phyloP scores from a whole-genome alignment of 1,140 invertebrate genomes.

The Trypoxylus dichotomus region DNA sequence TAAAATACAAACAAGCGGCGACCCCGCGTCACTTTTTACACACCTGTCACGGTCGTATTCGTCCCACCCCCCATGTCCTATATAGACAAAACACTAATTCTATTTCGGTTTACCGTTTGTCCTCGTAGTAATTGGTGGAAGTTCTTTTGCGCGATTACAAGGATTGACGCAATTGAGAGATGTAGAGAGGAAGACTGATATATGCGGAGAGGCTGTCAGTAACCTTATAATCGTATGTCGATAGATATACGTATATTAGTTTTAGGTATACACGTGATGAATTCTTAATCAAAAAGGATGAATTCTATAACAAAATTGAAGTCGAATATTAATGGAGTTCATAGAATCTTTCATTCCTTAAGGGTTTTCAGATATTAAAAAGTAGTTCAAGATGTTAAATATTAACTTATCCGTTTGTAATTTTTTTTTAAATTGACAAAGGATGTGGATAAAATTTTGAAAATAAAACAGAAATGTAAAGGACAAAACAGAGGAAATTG shows the following conservation, averaged over 20 bases:
- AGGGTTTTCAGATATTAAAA: too few relatives aligned
- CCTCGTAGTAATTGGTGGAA: neutral
- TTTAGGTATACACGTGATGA: too few relatives aligned
- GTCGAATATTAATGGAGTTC: too few relatives aligned
- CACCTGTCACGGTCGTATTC: conserved; percentile 35
- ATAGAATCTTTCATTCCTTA: too few relatives aligned
- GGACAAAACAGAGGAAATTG: too few relatives aligned
- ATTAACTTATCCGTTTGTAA: too few relatives aligned
- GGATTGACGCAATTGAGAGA: neutral
- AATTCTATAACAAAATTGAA: neutral
- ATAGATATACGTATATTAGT: too few relatives aligned
- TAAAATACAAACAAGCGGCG: neutral
- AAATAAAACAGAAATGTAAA: too few relatives aligned
- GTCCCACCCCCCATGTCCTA: neutral
- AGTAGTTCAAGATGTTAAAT: too few relatives aligned
- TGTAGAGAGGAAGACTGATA: neutral
- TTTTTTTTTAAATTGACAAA: too few relatives aligned
- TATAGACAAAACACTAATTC: conserved; percentile 25
- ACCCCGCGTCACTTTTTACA: conserved; percentile 33
- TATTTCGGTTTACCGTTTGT: conserved; percentile 31
- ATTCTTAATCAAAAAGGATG: neutral
- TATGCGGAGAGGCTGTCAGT: neutral
- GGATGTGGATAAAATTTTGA: too few relatives aligned
- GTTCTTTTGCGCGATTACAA: neutral
- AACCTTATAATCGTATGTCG: neutral